Conservation (phyloP, 2,888 invertebrate genomes). For the Netelia fuscicornis region DNA sequence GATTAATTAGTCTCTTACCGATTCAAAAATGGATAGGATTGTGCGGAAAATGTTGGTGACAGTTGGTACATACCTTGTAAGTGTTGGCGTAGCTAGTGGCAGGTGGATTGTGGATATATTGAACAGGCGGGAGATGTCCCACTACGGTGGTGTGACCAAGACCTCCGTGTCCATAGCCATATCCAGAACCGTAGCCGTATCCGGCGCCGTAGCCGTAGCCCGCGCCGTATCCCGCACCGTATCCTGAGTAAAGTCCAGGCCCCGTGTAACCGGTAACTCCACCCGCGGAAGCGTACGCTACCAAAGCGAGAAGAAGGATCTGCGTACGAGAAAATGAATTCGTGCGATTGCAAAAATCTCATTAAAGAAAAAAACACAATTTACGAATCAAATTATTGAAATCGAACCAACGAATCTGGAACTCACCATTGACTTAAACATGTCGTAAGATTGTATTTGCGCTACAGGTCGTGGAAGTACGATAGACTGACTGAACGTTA, state of each 20-base stretch:
- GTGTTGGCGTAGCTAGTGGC: slow-evolving; percentile 80
- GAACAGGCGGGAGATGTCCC: slow-evolving; percentile 71
- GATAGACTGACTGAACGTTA: slow-evolving; percentile 77
- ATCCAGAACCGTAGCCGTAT: slow-evolving; percentile 71
- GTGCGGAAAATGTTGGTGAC: no score
- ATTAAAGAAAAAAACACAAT: neutral
- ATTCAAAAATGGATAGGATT: no score
- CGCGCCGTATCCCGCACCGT: slow-evolving; percentile 71
- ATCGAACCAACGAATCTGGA: slow-evolving; percentile 14
- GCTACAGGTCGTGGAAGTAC: slow-evolving; percentile 70
- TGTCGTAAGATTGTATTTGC: slow-evolving; percentile 83
- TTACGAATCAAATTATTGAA: slow-evolving; percentile 14
- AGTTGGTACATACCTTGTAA: slow-evolving; percentile 77
- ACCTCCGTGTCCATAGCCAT: slow-evolving; percentile 73
- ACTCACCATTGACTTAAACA: slow-evolving; percentile 88
- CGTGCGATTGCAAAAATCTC: neutral
- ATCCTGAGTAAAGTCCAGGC: slow-evolving; percentile 68
- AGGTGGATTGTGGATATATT: slow-evolving; percentile 74
- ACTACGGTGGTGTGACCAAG: slow-evolving; percentile 70
- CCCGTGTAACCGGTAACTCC: slow-evolving; percentile 71
- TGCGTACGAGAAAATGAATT: slow-evolving; percentile 77
- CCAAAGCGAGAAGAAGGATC: slow-evolving; percentile 86
- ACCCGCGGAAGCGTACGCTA: slow-evolving; percentile 80
- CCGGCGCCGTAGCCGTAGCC: slow-evolving; percentile 71
- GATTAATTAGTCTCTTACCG: no score